Base-by-base conservation (phyloP, 2,888 invertebrate genomes). In the Andricus curvator region DNA sequence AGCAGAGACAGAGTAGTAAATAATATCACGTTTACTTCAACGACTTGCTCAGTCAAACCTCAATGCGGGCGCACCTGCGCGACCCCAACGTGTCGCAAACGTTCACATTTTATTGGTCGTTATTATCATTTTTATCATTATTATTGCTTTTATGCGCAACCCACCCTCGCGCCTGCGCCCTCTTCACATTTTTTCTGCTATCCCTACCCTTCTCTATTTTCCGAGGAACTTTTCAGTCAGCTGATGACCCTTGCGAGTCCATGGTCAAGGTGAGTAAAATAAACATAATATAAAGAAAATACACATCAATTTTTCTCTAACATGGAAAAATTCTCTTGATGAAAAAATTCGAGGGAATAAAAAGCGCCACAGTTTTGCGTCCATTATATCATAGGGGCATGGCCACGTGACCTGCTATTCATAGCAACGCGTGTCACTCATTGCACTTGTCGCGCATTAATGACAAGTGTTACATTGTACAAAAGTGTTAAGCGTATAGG, bases 61-160 rank as follows among this genome's bases (percentile, higher is more conserved):
- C 33, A 74, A 74, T 74, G 74, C 74, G 74, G 56, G 74, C 56
- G 74, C 74, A 74, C 74, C 74, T 74, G 74, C 74, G 37, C 56
- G 37, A 74, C 56, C 37, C 37, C 22, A 74, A 37, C 56, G n/a
- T 74, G 33, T 74, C 29, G 29, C 70, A 70, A 70, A 70, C 70
- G 51, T 70, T 70, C 74, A 74, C 56, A 56, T 74, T 74, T 74
- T 74, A 74, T 74, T 74, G 74, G 74, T 74, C 74, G 74, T 74
- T 74, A 74, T 37, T 29, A 22, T 64, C 29, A 64, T 29, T 64
- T 25, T 64, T 74, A 74, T 56, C 56, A 37, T 74, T 56, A 37
- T 74, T 74, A 60, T 56, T 74, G 20, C 60, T 70, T 56, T 74
- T 74, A 25, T 74, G 74, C 56, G 74, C 56, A 74, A 33, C 33